These are phyloP conservation scores for Plusia festucae DNA, from an alignment of 2,888 invertebrate genomes.

Conservation along the genomic window DNA sequence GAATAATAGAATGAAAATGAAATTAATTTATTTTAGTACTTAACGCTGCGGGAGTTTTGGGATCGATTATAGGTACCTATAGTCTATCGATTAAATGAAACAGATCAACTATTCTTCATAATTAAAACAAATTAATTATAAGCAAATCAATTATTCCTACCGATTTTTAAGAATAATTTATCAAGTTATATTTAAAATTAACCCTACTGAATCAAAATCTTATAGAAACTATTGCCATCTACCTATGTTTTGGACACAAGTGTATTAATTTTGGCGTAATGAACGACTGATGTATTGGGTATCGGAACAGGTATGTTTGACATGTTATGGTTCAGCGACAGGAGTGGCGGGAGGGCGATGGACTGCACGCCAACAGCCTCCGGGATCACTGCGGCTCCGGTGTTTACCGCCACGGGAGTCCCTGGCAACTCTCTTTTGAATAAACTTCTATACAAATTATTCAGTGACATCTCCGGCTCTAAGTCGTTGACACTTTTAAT, in stretches of 20 bases:
- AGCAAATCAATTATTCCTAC: too few relatives aligned
- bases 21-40: too few relatives aligned
- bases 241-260: constrained; percentile 60
- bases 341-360: constrained; percentile 74
- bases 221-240: too few relatives aligned
- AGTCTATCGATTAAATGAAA: too few relatives aligned
- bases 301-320: constrained; percentile 81
- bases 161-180: too few relatives aligned
- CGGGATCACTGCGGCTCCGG: constrained; percentile 74
- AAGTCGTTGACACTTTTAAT: constrained; percentile 23
- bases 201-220: too few relatives aligned
- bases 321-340: constrained; percentile 76
- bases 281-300: constrained; percentile 81
- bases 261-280: constrained; percentile 80
- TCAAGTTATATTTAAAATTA: too few relatives aligned
- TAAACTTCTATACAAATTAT: constrained; percentile 44
- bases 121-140: too few relatives aligned
- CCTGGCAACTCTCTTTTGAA: constrained; percentile 59
- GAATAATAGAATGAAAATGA: constrained; percentile 1
- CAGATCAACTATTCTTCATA: too few relatives aligned
- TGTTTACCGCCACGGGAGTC: constrained; percentile 66
- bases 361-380: constrained; percentile 74
- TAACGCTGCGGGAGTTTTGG: neutral
- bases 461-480: constrained; percentile 41
- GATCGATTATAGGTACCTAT: too few relatives aligned